Evolutionary conservation across 2,113 vertebrate species (phyloP), one percentile per base, ranked within the genome.

Genomic region (Corvus cornix): DNA sequence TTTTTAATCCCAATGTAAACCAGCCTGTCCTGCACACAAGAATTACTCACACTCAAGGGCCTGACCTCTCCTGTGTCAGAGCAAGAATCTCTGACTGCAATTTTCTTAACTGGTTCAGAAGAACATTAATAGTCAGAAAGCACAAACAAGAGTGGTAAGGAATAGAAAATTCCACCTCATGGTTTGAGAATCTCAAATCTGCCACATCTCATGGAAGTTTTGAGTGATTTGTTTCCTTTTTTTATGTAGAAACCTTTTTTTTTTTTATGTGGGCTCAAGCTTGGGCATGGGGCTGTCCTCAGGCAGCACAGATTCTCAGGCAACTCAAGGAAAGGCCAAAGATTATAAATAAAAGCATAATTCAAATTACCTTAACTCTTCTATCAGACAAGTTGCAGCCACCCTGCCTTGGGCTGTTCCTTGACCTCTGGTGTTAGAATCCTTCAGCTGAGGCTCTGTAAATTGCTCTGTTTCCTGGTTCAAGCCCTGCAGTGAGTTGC

Each of bases 241-340:
- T 67, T 68, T 48, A 4, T 10, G 7, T 4, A 73, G 49, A 56
- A 88, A 64, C 5, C 7, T 13, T 48, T 48, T 22, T 48, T 44
- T 18, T 44, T 49, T 49, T 49, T 24, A 24, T 24, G 49, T 55
- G 5, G 6, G 16, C 9, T 11, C 26, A 39, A 51, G 9, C 6
- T 33, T 63, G 22, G 13, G 2, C 30, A 13, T 3, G 3, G 21
- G 14, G 18, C 23, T 88, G 19, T 6, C 11, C 28, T 31, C 16
- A 41, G 4, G 27, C 58, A 33, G 7, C 10, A 30, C 1, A 0
- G 13, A 51, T 27, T 55, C 11, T 13, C 17, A 35, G 9, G 7
- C 16, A 70, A 23, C 15, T 66, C 27, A 52, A 60, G 11, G 19
- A 91, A 59, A 53, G 2, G 5, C 5, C 10, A 63, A 43, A 68